These are phyloP conservation scores for Apocheima hispidaria DNA, from an alignment of 2,888 invertebrate genomes.

Conservation along the genomic window DNA sequence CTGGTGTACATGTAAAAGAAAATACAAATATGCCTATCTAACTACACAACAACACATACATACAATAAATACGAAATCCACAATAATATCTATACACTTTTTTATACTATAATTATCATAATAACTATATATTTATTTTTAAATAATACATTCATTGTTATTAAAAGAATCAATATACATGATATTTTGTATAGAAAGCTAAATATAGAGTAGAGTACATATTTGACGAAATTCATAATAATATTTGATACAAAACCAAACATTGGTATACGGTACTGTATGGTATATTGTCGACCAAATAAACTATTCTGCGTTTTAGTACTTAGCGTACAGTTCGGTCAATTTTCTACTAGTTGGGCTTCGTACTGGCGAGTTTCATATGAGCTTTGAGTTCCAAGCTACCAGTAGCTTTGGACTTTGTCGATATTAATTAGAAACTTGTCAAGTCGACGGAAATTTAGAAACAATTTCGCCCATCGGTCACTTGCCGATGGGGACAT, in stretches of 20 bases:
- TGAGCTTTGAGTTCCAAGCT: slow-evolving; percentile 12
- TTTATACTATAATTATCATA: too few species aligned
- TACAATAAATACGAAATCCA: not conserved
- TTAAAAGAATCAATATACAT: too few species aligned
- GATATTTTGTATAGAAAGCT: too few species aligned
- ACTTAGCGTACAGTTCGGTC: slow-evolving; percentile 12
- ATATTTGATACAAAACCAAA: not conserved
- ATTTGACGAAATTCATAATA: too few species aligned
- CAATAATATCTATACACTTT: not conserved
- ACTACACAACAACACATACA: too few species aligned
- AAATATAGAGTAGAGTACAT: too few species aligned
- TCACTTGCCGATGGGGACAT: not conserved
- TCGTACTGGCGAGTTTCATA: slow-evolving; percentile 12
- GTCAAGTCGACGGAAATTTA: slow-evolving; percentile 4
- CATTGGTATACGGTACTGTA: not conserved
- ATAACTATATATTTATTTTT: too few species aligned
- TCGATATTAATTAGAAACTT: slow-evolving; percentile 16
- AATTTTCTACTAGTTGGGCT: slow-evolving; percentile 7
- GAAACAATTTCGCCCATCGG: not conserved
- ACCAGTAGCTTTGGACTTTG: not conserved
- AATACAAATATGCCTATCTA: too few species aligned
- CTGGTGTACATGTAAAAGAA: too few species aligned
- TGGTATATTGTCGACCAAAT: not conserved
- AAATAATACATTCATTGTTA: too few species aligned
- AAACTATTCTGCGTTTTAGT: slow-evolving; percentile 5